phyloP scores from a whole-genome alignment of 2,113 vertebrate genomes.

The Tragulus kanchil region DNA sequence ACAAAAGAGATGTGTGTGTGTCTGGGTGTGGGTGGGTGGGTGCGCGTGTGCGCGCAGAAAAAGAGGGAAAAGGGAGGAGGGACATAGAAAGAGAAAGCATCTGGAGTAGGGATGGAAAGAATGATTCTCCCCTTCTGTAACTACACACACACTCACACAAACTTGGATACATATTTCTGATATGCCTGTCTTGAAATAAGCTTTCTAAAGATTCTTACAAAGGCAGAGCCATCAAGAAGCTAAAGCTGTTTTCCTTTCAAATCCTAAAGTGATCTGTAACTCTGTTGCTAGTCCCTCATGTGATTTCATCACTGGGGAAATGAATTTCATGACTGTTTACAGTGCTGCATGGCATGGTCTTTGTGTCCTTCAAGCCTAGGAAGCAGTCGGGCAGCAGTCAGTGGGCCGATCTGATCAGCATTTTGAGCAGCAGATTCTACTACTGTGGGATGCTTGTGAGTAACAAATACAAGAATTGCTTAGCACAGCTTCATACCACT shows the following conservation, averaged over 20 bases:
- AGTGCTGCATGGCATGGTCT: background rate
- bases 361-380: background rate
- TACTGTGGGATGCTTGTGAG: background rate
- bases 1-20: background rate
- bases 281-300: background rate
- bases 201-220: slow-evolving; percentile 41
- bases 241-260: background rate
- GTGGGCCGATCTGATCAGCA: background rate
- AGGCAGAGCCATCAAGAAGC: background rate
- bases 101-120: background rate
- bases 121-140: background rate
- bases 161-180: slow-evolving; percentile 11
- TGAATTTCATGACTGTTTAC: slow-evolving; percentile 46
- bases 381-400: background rate
- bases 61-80: background rate
- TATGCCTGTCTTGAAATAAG: slow-evolving; percentile 36
- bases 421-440: slow-evolving; percentile 8
- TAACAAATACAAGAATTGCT: background rate
- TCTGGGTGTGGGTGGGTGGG: background rate
- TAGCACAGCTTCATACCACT: background rate
- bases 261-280: background rate
- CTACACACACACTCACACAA: background rate
- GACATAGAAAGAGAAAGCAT: background rate
- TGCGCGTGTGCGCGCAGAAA: background rate
- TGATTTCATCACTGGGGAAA: slow-evolving; percentile 43